Evolutionary conservation across 2,113 vertebrate species (phyloP).

Genomic region (Macroglossus sobrinus): DNA sequence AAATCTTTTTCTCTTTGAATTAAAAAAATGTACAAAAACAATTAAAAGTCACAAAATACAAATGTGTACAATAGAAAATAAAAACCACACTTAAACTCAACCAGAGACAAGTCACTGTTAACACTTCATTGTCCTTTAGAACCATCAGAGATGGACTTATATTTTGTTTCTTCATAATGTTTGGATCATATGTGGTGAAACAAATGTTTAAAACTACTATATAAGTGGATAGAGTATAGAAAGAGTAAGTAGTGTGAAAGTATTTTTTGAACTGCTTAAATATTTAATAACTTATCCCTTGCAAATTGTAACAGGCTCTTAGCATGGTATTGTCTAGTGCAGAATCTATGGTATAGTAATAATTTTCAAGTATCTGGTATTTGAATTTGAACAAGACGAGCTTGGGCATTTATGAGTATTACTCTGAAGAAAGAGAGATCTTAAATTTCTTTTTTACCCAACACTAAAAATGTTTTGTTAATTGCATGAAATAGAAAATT

Average conservation of each 20-base stretch:
- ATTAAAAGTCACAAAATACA: not conserved
- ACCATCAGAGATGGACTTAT: too few relatives aligned
- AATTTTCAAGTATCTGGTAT: conserved; percentile 72
- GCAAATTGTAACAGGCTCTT: conserved; percentile 18
- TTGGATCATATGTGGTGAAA: not conserved
- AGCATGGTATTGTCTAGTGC: conserved; percentile 60
- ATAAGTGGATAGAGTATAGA: too few relatives aligned
- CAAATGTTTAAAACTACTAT: not conserved
- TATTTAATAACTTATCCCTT: conserved; percentile 40
- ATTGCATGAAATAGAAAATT: conserved; percentile 12
- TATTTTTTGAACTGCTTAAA: conserved; percentile 48
- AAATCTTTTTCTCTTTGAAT: not conserved
- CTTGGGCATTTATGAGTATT: not conserved
- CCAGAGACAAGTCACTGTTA: too few relatives aligned
- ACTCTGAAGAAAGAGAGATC: conserved; percentile 63
- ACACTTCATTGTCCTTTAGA: too few relatives aligned
- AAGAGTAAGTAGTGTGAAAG: not conserved
- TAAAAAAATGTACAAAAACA: not conserved
- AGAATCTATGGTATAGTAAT: conserved; percentile 69
- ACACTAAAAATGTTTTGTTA: conserved; percentile 6
- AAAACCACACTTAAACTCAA: not conserved
- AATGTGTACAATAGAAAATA: not conserved
- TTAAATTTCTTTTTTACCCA: not conserved
- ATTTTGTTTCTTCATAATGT: too few relatives aligned
- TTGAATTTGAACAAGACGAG: conserved; percentile 55